Conservation (phyloP, 2,797 vertebrate genomes). For the Betta splendens region DNA sequence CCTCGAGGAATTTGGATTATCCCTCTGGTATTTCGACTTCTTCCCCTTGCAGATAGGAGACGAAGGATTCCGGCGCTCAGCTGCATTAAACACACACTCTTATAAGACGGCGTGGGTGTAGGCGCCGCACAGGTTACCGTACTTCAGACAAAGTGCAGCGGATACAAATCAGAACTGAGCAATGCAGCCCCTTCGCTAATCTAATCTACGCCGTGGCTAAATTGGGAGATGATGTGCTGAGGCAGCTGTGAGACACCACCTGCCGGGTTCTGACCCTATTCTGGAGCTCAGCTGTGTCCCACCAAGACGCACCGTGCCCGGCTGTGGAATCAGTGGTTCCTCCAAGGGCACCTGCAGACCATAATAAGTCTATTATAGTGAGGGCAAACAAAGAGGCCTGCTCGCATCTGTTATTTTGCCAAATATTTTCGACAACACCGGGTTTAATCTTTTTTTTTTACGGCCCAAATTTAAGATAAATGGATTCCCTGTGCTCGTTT, state of each 20-base stretch:
- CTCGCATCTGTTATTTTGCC: constrained; percentile 33
- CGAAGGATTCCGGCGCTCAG: background rate
- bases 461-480: constrained; percentile 27
- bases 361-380: constrained; percentile 39
- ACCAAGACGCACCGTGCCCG: constrained; percentile 36
- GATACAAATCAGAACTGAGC: constrained; percentile 24
- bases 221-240: constrained; percentile 47
- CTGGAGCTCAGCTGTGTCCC: constrained; percentile 53
- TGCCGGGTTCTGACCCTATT: constrained; percentile 56
- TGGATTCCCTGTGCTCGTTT: constrained; percentile 25
- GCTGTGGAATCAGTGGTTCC: constrained; percentile 27
- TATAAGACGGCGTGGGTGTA: background rate
- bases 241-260: constrained; percentile 59
- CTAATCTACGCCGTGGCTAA: constrained; percentile 24
- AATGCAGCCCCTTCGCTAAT: constrained; percentile 40
- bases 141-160: constrained; percentile 18
- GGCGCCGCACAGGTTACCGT: background rate
- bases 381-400: constrained; percentile 23
- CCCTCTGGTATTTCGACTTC: constrained; percentile 1
- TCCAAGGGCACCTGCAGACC: constrained; percentile 44
- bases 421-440: constrained; percentile 22
- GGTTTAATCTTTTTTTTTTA: constrained; percentile 39
- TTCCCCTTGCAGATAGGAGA: constrained; percentile 2
- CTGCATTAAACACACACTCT: constrained; percentile 3
- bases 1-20: background rate